Evolutionary conservation across 2,797 vertebrate species (phyloP).

Genomic region (Pangasius mekongensis): DNA sequence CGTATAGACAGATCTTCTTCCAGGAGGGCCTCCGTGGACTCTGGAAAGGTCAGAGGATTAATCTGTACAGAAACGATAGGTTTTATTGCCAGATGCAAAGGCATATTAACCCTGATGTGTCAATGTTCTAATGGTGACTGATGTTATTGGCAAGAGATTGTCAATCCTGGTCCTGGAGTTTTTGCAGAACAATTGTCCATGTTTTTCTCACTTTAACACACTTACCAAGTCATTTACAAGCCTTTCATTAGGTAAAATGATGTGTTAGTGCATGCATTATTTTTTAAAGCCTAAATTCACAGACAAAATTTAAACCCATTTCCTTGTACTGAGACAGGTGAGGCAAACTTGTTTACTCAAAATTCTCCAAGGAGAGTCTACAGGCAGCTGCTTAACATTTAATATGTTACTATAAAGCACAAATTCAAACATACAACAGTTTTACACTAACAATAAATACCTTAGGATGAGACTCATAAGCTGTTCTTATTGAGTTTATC

Average conservation of each 20-base stretch:
- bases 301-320: background rate
- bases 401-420: background rate
- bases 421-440: background rate
- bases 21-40: conserved; percentile 82
- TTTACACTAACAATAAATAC: background rate
- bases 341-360: background rate
- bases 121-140: background rate
- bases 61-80: background rate
- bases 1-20: conserved; percentile 84
- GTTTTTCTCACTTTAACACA: background rate
- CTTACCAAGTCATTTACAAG: background rate
- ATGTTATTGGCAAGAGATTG: background rate
- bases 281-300: background rate
- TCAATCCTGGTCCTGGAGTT: background rate
- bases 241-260: background rate
- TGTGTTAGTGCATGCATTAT: background rate
- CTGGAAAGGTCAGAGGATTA: conserved; percentile 83
- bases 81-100: background rate
- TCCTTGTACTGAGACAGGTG: background rate
- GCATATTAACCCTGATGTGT: background rate
- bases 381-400: background rate
- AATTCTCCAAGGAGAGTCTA: background rate
- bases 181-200: background rate
- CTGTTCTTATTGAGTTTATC: background rate
- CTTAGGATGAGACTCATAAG: background rate